These are phyloP conservation scores for Perdita meconis DNA, from an alignment of 2,888 invertebrate species.

Conservation along the genomic window DNA sequence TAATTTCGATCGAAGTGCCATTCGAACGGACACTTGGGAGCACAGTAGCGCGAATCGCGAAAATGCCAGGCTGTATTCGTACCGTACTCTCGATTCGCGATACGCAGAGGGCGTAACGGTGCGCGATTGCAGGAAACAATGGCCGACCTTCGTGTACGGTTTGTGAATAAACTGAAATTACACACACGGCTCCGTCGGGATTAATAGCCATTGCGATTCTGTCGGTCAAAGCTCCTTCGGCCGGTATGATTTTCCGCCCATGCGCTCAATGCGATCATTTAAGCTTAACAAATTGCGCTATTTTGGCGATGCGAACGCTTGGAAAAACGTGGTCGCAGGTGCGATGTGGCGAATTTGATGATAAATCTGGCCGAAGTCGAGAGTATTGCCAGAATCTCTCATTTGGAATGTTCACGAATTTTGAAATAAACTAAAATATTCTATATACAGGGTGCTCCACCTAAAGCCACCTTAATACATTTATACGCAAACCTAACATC, in stretches of 20 bases:
- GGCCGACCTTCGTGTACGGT: conserved; percentile 14
- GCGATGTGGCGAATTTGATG: background rate
- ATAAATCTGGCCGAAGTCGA: background rate
- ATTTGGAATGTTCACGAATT: too few species aligned
- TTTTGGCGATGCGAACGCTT: conserved; percentile 17
- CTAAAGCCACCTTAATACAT: too few species aligned
- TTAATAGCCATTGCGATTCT: conserved; percentile 32
- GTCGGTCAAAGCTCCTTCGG: conserved; percentile 19
- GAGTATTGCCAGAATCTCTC: too few species aligned
- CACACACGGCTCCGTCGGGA: conserved; percentile 4
- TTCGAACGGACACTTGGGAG: background rate
- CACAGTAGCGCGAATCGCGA: background rate
- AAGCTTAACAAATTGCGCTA: conserved; percentile 23
- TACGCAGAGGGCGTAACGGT: conserved; percentile 21
- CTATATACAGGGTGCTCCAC: too few species aligned
- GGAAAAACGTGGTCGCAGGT: conserved; percentile 20
- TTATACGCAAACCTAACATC: too few species aligned
- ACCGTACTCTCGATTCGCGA: conserved; percentile 2
- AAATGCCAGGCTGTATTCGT: background rate
- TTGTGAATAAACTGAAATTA: conserved; percentile 34
- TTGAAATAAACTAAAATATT: too few species aligned
- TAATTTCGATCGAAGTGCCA: background rate
- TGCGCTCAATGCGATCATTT: conserved; percentile 22
- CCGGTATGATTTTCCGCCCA: conserved; percentile 36
- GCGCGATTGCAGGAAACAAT: conserved; percentile 16